These are phyloP conservation scores for Drosophila atripex DNA, from an alignment of 2,888 invertebrate genomes.

Conservation along the genomic window DNA sequence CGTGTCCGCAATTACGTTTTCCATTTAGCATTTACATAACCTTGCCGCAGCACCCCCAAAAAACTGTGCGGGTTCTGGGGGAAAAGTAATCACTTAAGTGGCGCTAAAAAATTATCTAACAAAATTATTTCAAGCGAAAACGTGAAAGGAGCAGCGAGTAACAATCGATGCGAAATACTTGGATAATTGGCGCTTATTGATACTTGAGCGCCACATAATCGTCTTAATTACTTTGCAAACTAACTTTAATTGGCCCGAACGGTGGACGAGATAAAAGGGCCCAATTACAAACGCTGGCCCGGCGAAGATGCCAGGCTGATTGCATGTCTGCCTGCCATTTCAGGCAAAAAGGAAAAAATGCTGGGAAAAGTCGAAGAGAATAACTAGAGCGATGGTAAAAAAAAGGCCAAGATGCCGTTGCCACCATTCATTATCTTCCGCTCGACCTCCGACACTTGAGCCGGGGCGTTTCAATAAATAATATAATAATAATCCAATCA, in stretches of 20 bases:
- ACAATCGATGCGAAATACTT: slow-evolving; percentile 55
- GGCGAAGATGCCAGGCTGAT: slow-evolving; percentile 51
- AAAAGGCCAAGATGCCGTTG: slow-evolving; percentile 28
- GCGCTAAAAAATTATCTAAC: slow-evolving; percentile 33
- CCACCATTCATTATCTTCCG: slow-evolving; percentile 27
- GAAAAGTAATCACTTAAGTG: slow-evolving; percentile 58
- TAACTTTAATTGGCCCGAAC: slow-evolving; percentile 72
- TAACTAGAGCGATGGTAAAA: slow-evolving; percentile 22
- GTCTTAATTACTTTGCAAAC: slow-evolving; percentile 76
- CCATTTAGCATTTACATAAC: slow-evolving; percentile 40
- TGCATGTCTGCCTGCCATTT: slow-evolving; percentile 69
- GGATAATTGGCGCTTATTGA: slow-evolving; percentile 74
- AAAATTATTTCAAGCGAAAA: slow-evolving; percentile 44
- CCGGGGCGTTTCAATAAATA: slow-evolving; percentile 77
- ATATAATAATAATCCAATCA: slow-evolving; percentile 83
- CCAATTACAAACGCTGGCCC: slow-evolving; percentile 58
- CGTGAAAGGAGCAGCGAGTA: slow-evolving; percentile 36
- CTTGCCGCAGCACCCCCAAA: slow-evolving; percentile 6
- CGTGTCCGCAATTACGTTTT: slow-evolving; percentile 34
- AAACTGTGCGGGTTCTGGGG: background rate
- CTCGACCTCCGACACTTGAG: slow-evolving; percentile 41
- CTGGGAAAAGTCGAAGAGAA: slow-evolving; percentile 12
- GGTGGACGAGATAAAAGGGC: slow-evolving; percentile 67
- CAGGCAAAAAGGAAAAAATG: slow-evolving; percentile 18
- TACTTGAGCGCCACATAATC: slow-evolving; percentile 78